Evolutionary conservation across 2,888 invertebrate genomes (phyloP).

Genomic region (Andrena dorsata): DNA sequence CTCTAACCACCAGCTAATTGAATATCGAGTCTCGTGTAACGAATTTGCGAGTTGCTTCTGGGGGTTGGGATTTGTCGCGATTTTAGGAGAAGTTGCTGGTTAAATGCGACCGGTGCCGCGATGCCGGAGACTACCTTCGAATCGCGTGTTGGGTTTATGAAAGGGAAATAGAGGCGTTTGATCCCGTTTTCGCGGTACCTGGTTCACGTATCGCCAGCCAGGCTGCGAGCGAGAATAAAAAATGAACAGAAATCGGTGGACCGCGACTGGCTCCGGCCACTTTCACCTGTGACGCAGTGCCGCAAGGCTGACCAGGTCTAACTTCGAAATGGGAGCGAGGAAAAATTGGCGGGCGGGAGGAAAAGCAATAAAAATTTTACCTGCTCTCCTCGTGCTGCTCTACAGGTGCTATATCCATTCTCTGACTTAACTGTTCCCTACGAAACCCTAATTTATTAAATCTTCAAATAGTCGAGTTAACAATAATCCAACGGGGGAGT

Average conservation of each 20-base stretch:
- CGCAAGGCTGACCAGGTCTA: slow-evolving; percentile 53
- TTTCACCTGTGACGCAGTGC: slow-evolving; percentile 56
- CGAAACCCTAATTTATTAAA: not conserved
- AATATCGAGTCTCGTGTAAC: not conserved
- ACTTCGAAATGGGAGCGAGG: slow-evolving; percentile 37
- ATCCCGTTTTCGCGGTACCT: slow-evolving; percentile 9
- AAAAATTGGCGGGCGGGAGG: not conserved
- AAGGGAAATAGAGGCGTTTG: not conserved
- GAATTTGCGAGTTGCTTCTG: not conserved
- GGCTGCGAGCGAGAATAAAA: slow-evolving; percentile 1
- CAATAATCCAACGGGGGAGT: too few relatives aligned
- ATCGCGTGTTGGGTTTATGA: not conserved
- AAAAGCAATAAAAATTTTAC: slow-evolving; percentile 43
- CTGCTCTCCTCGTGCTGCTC: not conserved
- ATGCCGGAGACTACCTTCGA: not conserved
- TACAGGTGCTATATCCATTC: not conserved
- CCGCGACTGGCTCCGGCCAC: slow-evolving; percentile 53
- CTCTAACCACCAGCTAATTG: not conserved
- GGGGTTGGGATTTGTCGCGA: not conserved
- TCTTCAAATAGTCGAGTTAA: too few relatives aligned
- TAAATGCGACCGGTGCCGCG: not conserved
- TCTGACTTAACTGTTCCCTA: not conserved
- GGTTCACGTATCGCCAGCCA: not conserved
- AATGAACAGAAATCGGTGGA: slow-evolving; percentile 53
- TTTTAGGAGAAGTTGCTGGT: not conserved